Evolutionary conservation across 2,888 invertebrate species (phyloP).

Genomic region (Doris montereyensis): DNA sequence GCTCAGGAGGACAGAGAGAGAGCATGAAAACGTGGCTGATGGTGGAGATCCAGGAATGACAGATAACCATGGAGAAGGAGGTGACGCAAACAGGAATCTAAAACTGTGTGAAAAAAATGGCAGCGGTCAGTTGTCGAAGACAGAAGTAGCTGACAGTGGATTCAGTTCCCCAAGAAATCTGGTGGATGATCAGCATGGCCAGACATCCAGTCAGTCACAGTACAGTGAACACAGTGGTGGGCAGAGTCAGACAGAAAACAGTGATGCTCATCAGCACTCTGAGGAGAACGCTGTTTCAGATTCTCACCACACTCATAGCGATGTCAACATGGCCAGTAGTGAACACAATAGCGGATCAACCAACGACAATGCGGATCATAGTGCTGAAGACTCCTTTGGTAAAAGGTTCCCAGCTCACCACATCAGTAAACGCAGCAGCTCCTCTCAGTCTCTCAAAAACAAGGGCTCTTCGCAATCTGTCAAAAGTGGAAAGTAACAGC

Average conservation of each 20-base stretch:
- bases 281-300: background rate
- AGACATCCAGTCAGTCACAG: conserved; percentile 4
- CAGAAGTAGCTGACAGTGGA: conserved; percentile 61
- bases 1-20: background rate
- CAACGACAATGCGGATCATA: background rate
- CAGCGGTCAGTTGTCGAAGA: conserved; percentile 47
- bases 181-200: conserved; percentile 29
- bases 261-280: background rate
- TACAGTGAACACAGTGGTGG: background rate
- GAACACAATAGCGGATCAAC: conserved; percentile 29
- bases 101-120: no score
- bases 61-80: no score
- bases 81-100: conserved; percentile 56
- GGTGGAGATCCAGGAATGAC: conserved; percentile 18
- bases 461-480: no score
- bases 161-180: conserved; percentile 58
- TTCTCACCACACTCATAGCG: conserved; percentile 23
- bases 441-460: no score
- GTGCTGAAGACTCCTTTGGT: background rate
- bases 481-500: no score
- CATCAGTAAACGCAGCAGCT: no score
- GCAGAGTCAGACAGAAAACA: background rate
- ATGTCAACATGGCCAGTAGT: conserved; percentile 31
- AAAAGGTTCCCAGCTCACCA: no score
- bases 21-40: background rate